Base-by-base conservation (phyloP, 2,113 vertebrate genomes). In the Ctenodactylus gundi region DNA sequence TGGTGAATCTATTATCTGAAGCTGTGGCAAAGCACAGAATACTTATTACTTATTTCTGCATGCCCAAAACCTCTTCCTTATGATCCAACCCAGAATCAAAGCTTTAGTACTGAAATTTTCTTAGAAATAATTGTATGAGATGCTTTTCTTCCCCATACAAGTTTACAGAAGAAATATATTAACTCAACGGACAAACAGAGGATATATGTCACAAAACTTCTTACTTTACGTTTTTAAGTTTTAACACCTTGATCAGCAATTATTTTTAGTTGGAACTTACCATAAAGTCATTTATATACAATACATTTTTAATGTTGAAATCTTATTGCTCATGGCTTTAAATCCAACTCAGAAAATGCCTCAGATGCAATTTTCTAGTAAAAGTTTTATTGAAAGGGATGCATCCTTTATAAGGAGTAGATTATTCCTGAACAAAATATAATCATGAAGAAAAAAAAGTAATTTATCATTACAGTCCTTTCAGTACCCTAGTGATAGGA, bases 261-360 rank as follows among this genome's bases (percentile, higher is more conserved):
- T 95, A 94, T 80, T 93, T 91, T 96, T 92, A 82, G 65, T 51
- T 95, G 62, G 34, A 95, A 25, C 46, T 94, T 72, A 82, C 84
- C 96, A 77, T 90, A 90, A 97, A 96, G 36, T 93, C 55, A 96
- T 97, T 97, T 94, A 93, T 93, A 97, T 97, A 96, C 88, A 90
- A 96, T 94, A 34, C 84, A 96, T 97, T 95, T 97, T 97, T 97
- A 96, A 96, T 97, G 96, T 76, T 96, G 83, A 94, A 95, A 77
- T 96, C 65, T 55, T 96, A 85, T 75, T 94, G 58, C 72, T 96
- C 49, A 90, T 72, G 55, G 34, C 46, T 94, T 75, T 88, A 93
- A 94, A 88, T 96, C 95, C 76, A 96, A 93, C 82, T 93, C 41
- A 90, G 62, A 94, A 96, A 96, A 93, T 75, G 55, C 87, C n/a